Conservation (phyloP, 1,140 invertebrate genomes). For the Rhopalosiphum padi region DNA sequence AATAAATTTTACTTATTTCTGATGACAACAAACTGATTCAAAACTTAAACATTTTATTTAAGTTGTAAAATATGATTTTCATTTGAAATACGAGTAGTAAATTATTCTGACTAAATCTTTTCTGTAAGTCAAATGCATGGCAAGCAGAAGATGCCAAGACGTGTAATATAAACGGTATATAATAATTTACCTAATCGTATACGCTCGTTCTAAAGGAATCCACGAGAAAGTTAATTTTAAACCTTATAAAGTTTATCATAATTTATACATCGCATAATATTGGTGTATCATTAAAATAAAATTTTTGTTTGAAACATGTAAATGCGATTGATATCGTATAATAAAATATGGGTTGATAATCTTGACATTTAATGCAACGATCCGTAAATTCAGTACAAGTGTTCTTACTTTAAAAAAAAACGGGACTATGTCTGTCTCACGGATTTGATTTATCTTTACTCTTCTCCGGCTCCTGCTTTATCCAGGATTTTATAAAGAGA, state of each 20-base stretch:
- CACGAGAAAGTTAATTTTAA: not conserved
- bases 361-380: not conserved
- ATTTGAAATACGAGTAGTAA: not conserved
- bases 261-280: not conserved
- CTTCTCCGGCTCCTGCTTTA: not conserved
- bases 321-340: not conserved
- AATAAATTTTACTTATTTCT: not conserved
- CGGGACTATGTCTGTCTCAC: not conserved
- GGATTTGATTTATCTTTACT: not conserved
- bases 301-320: not conserved
- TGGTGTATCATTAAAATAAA: not conserved
- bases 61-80: not conserved
- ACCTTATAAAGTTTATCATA: not conserved
- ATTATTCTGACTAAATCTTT: not conserved
- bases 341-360: not conserved
- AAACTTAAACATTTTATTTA: not conserved
- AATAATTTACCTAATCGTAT: not conserved
- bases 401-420: not conserved
- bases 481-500: not conserved
- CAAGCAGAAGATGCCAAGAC: not conserved
- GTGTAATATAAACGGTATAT: not conserved
- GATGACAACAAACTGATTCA: not conserved
- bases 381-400: not conserved
- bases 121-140: not conserved
- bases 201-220: not conserved